phyloP scores from a whole-genome alignment of 2,797 vertebrate species.

The Aphelocoma californica region DNA sequence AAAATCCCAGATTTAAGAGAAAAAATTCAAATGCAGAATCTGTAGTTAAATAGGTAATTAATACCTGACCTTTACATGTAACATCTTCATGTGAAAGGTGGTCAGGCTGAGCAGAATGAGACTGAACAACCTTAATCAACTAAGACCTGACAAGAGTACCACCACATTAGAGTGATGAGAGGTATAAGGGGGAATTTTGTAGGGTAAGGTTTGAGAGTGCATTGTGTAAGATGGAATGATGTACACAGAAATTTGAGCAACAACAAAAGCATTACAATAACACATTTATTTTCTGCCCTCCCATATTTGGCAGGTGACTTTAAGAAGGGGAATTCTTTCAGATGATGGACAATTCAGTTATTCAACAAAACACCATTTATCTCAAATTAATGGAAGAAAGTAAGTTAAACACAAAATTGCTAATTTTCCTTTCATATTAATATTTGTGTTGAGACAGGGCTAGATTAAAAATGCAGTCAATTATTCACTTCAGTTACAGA shows the following conservation, averaged over 20 bases:
- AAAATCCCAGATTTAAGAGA: neutral
- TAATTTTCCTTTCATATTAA: neutral
- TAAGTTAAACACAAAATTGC: neutral
- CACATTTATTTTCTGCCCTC: neutral
- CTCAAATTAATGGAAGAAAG: neutral
- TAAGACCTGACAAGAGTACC: neutral
- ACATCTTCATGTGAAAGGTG: neutral
- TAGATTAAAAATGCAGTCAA: neutral
- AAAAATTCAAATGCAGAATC: neutral
- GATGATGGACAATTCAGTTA: neutral
- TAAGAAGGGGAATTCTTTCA: neutral
- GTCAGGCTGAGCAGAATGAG: neutral
- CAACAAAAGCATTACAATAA: neutral
- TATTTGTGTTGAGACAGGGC: neutral
- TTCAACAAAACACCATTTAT: neutral
- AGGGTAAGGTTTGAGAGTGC: neutral
- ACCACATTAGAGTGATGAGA: neutral
- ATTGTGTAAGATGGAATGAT: neutral
- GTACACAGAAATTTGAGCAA: neutral
- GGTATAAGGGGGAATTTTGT: neutral
- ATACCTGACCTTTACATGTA: neutral
- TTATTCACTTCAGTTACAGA: neutral
- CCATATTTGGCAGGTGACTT: neutral
- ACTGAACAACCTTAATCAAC: neutral
- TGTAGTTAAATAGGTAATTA: neutral